These are phyloP conservation scores for Trogon melanurus DNA, from an alignment of 2,113 vertebrate genomes.

Conservation along the genomic window DNA sequence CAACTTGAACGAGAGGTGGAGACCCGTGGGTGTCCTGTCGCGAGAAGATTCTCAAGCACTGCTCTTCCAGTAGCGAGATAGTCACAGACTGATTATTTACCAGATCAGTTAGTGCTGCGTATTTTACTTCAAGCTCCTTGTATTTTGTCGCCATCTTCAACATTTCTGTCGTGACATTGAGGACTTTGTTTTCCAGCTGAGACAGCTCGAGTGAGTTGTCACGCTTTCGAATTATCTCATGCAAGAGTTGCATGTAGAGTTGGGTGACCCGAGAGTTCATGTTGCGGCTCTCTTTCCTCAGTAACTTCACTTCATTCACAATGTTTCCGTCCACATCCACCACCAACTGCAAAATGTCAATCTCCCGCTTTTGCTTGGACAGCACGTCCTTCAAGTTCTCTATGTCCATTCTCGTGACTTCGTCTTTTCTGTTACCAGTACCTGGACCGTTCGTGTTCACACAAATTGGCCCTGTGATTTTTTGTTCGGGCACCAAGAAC, in stretches of 20 bases:
- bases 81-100: constrained; percentile 96
- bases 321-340: constrained; percentile 96
- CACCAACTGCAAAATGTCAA: constrained; percentile 91
- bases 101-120: constrained; percentile 85
- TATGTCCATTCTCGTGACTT: constrained; percentile 95
- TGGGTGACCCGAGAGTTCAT: constrained; percentile 99
- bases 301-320: constrained; percentile 95
- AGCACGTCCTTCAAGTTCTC: constrained; percentile 93
- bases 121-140: constrained; percentile 90
- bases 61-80: constrained; percentile 90
- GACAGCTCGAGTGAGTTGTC: constrained; percentile 96
- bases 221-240: constrained; percentile 97
- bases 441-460: constrained; percentile 87
- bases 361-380: constrained; percentile 91
- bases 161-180: constrained; percentile 97
- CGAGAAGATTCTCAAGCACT: constrained; percentile 86
- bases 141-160: constrained; percentile 90
- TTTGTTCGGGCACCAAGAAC: constrained; percentile 94
- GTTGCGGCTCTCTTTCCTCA: constrained; percentile 96
- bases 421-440: constrained; percentile 81
- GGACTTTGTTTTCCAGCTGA: constrained; percentile 94
- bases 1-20: constrained; percentile 94
- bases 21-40: constrained; percentile 83
- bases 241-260: constrained; percentile 97
- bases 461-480: constrained; percentile 95